A percentile compares a stretch with the other conserved stretches of the same genome.
phyloP scores from a whole-genome alignment of 2,113 vertebrate genomes.

The Centropristis striata region DNA sequence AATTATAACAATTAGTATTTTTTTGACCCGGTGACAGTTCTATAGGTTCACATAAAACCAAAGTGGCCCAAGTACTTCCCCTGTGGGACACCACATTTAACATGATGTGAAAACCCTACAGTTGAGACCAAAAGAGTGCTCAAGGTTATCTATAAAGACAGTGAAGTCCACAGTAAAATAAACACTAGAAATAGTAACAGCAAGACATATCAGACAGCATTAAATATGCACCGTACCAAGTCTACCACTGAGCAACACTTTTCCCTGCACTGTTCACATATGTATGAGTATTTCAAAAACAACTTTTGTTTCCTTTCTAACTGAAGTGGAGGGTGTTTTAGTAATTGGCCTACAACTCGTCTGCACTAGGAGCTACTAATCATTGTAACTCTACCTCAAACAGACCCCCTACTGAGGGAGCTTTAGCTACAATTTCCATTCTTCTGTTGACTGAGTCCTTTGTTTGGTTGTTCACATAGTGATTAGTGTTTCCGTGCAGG shows the following conservation, averaged over 20 bases:
- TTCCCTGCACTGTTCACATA: background rate
- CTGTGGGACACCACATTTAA: background rate
- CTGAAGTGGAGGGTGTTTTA: slow-evolving; percentile 26
- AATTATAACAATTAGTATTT: too few relatives aligned
- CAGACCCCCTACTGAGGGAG: slow-evolving; percentile 48
- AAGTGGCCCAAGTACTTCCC: background rate
- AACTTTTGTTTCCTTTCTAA: slow-evolving; percentile 36
- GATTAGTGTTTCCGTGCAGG: slow-evolving; percentile 29
- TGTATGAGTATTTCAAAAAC: slow-evolving; percentile 39
- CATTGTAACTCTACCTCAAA: slow-evolving; percentile 42
- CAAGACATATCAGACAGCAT: background rate
- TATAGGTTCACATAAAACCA: background rate
- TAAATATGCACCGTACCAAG: background rate
- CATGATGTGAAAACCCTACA: background rate
- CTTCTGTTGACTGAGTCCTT: slow-evolving; percentile 35
- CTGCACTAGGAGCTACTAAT: slow-evolving; percentile 53
- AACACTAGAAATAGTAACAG: background rate
- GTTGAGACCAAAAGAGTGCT: background rate
- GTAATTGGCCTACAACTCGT: slow-evolving; percentile 62
- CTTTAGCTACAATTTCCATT: slow-evolving; percentile 28
- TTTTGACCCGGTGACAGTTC: too few relatives aligned
- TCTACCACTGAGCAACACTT: background rate
- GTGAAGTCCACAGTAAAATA: background rate
- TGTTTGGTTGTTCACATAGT: slow-evolving; percentile 23
- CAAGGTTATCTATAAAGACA: background rate